Evolutionary conservation across 2,797 vertebrate genomes (phyloP).

Genomic region (Cynopterus sphinx): DNA sequence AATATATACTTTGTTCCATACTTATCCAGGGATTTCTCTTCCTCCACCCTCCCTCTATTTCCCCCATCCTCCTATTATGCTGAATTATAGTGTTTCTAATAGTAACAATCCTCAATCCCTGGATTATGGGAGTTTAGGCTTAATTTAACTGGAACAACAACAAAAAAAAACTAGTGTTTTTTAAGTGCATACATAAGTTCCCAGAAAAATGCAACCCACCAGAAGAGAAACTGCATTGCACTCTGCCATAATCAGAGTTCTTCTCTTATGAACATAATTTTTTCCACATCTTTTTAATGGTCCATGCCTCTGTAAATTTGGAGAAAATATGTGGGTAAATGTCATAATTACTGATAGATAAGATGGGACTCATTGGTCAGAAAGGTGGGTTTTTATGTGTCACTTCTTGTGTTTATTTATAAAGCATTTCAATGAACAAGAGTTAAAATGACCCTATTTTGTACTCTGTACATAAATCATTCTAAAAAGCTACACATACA

Average conservation of each 20-base stretch:
- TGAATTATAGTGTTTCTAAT: neutral
- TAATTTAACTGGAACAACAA: slow-evolving; percentile 23
- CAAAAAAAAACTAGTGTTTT: neutral
- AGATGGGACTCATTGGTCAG: neutral
- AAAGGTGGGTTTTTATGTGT: neutral
- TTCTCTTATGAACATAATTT: neutral
- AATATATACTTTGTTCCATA: neutral
- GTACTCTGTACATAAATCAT: neutral
- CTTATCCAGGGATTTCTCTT: neutral
- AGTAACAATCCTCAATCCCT: neutral
- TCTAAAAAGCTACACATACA: neutral
- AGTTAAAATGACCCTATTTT: neutral
- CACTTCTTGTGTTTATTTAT: neutral
- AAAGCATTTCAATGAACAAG: slow-evolving; percentile 20
- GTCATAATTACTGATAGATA: neutral
- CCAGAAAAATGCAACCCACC: neutral
- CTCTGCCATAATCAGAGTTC: neutral
- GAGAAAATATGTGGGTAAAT: neutral
- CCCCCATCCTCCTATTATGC: neutral
- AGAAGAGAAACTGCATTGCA: neutral
- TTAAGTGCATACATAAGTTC: neutral
- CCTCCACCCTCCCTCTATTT: neutral
- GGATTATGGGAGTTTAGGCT: neutral
- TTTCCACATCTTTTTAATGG: neutral
- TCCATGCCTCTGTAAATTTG: neutral